Evolutionary conservation across 2,797 vertebrate species (phyloP), one percentile per base, ranked within the genome.

Genomic region (Sebastes glaucus): DNA sequence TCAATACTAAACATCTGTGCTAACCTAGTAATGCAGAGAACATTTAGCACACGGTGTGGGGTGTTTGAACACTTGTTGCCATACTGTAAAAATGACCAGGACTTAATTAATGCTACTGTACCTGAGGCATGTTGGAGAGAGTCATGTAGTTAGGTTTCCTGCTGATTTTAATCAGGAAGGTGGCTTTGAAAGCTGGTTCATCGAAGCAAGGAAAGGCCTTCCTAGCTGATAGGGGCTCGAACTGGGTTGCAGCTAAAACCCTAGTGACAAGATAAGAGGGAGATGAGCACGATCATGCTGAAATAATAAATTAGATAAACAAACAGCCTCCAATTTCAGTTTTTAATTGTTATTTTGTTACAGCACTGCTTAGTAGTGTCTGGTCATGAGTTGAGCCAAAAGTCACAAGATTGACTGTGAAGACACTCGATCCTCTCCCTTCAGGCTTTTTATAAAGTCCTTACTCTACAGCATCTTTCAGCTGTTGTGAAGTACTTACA

Each of bases 131-230:
- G 94, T 99, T 99, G 86, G 98, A 98, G 72, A 99, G 95, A 84
- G 96, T 88, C 77, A 91, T 96, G 89, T 97, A 95, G 38, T 94
- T 86, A 20, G 93, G 86, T 83, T 98, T 96, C 90, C 97, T 96
- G 86, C 66, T 92, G 87, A 99, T 97, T 94, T 87, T 97, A 87
- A 99, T 92, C 77, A 89, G 83, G 94, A 99, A 99, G 13, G 95
- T 96, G 77, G 98, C 97, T 96, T 99, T 99, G 93, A 99, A 97
- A 55, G 94, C 93, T 71, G 98, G 98, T 86, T 99, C 98, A 93
- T 99, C 98, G 92, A 99, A 99, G 93, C 98, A 99, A 2, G 98
- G 98, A 92, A 99, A 99, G 89, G 97, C 97, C 91, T 96, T 97
- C 82, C 98, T 95, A 69, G 98, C 98, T 77, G 95, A 96, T 53